These are phyloP conservation scores for Hirtodrosophila histrioides DNA, from an alignment of 2,888 invertebrate species.

Conservation along the genomic window DNA sequence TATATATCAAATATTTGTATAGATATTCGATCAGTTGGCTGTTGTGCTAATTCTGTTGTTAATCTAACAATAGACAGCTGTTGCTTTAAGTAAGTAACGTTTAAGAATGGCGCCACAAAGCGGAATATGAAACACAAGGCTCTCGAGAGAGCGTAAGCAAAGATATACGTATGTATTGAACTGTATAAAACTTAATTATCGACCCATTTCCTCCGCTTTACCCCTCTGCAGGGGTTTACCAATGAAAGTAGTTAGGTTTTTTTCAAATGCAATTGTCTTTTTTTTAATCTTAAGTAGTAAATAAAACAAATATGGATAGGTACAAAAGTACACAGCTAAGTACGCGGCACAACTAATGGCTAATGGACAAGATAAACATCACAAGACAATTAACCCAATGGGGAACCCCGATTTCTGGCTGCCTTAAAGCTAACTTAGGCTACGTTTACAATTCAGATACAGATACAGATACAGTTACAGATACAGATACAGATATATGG, in stretches of 20 bases:
- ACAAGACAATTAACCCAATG: conserved; percentile 44
- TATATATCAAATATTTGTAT: conserved; percentile 32
- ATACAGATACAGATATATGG: too few species aligned
- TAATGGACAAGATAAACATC: conserved; percentile 77
- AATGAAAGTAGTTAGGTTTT: neutral
- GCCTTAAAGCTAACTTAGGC: conserved; percentile 7
- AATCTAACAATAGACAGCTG: too few species aligned
- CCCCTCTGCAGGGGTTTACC: too few species aligned
- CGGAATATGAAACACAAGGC: too few species aligned
- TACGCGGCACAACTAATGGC: conserved; percentile 68
- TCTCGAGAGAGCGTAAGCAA: too few species aligned
- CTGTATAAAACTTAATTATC: too few species aligned
- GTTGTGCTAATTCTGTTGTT: too few species aligned
- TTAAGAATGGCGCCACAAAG: too few species aligned
- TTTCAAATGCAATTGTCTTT: conserved; percentile 21
- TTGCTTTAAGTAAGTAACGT: too few species aligned
- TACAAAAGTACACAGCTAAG: conserved; percentile 65
- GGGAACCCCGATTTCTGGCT: conserved; percentile 12
- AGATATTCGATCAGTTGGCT: conserved; percentile 19
- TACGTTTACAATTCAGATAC: conserved; percentile 18
- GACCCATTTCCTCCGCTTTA: too few species aligned
- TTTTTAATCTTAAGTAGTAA: conserved; percentile 12
- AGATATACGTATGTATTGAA: too few species aligned
- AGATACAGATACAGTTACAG: neutral
- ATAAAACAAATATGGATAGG: conserved; percentile 26